These are phyloP conservation scores for Tetrax tetrax DNA, from an alignment of 2,113 vertebrate species.

Conservation along the genomic window DNA sequence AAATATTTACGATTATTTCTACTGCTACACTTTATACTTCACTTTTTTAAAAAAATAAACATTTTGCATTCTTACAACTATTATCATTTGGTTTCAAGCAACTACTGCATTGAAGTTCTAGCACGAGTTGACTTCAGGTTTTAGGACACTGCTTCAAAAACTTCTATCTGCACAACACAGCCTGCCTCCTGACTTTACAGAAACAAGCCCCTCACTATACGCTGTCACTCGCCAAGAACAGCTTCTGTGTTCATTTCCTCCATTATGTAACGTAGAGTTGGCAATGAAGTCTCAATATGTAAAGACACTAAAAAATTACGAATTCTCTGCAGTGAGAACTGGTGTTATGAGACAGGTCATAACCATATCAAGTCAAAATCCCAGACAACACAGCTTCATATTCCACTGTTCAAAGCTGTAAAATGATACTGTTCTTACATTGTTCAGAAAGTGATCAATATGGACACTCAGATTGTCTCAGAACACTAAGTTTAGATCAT, in stretches of 20 bases:
- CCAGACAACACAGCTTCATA: neutral
- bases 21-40: rapidly evolving
- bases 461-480: neutral
- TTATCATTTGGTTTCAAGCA: neutral
- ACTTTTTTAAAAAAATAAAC: too few relatives aligned
- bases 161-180: neutral
- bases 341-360: neutral
- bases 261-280: rapidly evolving
- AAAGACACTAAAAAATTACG: neutral
- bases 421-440: neutral
- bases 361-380: neutral
- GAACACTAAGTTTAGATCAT: neutral
- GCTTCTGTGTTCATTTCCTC: neutral
- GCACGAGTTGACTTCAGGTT: neutral
- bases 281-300: neutral
- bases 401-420: neutral
- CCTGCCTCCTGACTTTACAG: neutral
- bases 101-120: neutral
- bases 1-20: neutral
- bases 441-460: neutral
- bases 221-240: neutral
- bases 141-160: neutral
- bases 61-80: neutral
- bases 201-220: neutral
- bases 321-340: neutral